A percentile compares a stretch with the other conserved stretches of the same genome.
These are phyloP conservation scores for Tetragonula carbonaria DNA, from an alignment of 2,888 invertebrate species.

Conservation along the genomic window DNA sequence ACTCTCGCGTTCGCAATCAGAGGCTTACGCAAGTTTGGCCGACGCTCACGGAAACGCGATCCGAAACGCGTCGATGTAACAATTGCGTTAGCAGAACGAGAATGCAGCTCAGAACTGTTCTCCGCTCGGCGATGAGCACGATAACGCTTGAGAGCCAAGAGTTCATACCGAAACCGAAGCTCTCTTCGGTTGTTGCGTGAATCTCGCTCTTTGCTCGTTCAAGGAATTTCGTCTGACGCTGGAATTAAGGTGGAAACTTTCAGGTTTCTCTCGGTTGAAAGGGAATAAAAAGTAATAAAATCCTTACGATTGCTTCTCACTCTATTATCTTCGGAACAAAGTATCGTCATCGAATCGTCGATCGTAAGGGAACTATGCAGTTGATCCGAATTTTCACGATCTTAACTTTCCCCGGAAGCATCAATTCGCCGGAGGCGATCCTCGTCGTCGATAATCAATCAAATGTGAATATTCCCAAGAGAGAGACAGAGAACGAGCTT, in stretches of 20 bases:
- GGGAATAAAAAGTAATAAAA: neutral
- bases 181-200: neutral
- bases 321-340: neutral
- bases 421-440: neutral
- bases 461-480: conserved; percentile 19
- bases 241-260: too few relatives aligned
- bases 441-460: conserved; percentile 30
- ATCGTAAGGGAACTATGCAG: neutral
- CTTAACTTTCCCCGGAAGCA: conserved; percentile 10
- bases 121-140: too few relatives aligned
- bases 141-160: neutral
- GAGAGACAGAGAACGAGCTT: neutral
- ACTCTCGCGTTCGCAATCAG: conserved; percentile 14
- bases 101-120: conserved; percentile 7
- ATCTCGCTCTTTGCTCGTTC: neutral
- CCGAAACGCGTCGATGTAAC: conserved; percentile 1
- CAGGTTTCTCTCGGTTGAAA: too few relatives aligned
- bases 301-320: neutral
- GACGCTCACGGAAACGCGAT: conserved; percentile 23
- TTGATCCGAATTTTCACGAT: neutral
- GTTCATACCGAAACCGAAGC: neutral
- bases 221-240: neutral
- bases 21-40: conserved; percentile 20
- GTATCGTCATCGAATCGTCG: neutral
- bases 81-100: conserved; percentile 21